A percentile compares a stretch with the other conserved stretches of the same genome.
Conservation (phyloP, 2,797 vertebrate genomes). For the Diplodus sargus region DNA sequence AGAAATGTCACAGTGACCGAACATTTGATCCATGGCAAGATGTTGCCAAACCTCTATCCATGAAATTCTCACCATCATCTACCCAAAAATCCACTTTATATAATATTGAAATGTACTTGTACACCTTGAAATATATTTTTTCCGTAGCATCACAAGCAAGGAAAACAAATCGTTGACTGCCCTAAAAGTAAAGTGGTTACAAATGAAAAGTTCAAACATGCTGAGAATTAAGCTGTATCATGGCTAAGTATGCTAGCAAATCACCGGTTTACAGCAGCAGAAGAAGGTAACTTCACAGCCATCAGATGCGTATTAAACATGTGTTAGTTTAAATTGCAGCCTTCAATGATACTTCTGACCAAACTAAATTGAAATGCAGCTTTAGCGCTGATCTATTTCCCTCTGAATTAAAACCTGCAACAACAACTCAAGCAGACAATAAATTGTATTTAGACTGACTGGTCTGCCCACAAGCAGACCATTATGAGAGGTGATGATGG, state of each 20-base stretch:
- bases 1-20: constrained; percentile 8
- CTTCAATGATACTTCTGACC: neutral
- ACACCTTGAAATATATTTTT: neutral
- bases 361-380: neutral
- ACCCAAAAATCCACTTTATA: neutral
- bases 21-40: constrained; percentile 10
- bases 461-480: constrained; percentile 2
- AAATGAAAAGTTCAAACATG: neutral
- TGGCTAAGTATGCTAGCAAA: neutral
- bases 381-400: constrained; percentile 8
- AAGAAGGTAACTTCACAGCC: neutral
- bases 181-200: neutral
- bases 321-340: neutral
- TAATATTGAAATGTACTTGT: neutral
- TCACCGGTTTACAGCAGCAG: too few relatives aligned
- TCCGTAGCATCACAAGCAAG: neutral
- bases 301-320: neutral
- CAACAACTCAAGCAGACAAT: constrained; percentile 3
- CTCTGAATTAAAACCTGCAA: neutral
- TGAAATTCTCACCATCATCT: neutral
- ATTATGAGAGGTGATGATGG: constrained; percentile 21
- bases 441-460: constrained; percentile 12
- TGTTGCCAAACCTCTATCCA: neutral
- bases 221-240: neutral
- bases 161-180: neutral